phyloP scores from a whole-genome alignment of 2,113 vertebrate genomes.

The Dinomys branickii region DNA sequence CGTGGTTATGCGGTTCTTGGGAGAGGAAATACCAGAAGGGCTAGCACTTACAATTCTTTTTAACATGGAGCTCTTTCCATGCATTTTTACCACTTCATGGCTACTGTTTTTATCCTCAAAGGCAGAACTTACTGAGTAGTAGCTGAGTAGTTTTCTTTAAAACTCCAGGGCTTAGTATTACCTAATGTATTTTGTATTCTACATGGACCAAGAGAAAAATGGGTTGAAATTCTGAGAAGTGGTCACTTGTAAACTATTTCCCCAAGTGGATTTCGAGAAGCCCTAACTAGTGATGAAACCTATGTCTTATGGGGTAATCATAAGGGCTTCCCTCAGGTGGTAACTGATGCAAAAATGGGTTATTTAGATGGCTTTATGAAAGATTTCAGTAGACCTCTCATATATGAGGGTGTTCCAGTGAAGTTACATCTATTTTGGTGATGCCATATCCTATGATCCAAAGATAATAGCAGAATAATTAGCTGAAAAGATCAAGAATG shows the following conservation, averaged over 20 bases:
- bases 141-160: slow-evolving; percentile 93
- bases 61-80: slow-evolving; percentile 96
- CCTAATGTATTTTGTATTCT: slow-evolving; percentile 93
- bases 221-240: slow-evolving; percentile 90
- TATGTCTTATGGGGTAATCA: slow-evolving; percentile 95
- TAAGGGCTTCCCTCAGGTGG: slow-evolving; percentile 95
- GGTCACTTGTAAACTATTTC: slow-evolving; percentile 93
- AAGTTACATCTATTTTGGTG: slow-evolving; percentile 95
- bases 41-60: slow-evolving; percentile 94
- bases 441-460: slow-evolving; percentile 95
- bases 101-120: slow-evolving; percentile 90
- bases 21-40: slow-evolving; percentile 88
- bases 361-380: slow-evolving; percentile 93
- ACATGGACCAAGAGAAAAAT: slow-evolving; percentile 96
- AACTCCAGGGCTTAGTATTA: slow-evolving; percentile 94
- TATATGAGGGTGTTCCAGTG: slow-evolving; percentile 96
- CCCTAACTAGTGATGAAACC: slow-evolving; percentile 94
- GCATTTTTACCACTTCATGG: slow-evolving; percentile 95
- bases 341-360: slow-evolving; percentile 94
- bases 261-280: slow-evolving; percentile 95
- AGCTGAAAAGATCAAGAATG: slow-evolving; percentile 91
- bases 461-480: slow-evolving; percentile 91
- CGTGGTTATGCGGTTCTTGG: slow-evolving; percentile 93
- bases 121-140: slow-evolving; percentile 94
- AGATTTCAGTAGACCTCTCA: slow-evolving; percentile 91